Base-by-base conservation (phyloP, 2,797 vertebrate genomes). In the Myotis findleyi region DNA sequence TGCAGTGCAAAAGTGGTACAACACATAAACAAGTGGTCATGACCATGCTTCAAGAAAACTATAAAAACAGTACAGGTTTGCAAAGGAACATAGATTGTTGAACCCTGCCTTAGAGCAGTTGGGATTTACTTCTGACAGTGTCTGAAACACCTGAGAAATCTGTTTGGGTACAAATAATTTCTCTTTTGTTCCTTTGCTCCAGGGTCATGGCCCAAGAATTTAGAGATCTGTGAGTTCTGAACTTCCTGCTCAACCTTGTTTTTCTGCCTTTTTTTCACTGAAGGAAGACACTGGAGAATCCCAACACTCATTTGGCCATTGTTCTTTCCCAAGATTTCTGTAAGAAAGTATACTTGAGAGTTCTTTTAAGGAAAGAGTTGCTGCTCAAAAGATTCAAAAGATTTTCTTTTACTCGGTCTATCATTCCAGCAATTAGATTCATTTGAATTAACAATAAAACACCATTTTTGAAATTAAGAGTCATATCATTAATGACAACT, bases 311-410 rank as follows among this genome's bases (percentile, higher is more conserved):
- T 69, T 64, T 83, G 36, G 27, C 27, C 33, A 11, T 83, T 83
- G 77, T 36, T 64, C 30, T 82, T 86, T 51, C 21, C 21, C 25
- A 59, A 72, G 20, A 85, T 53, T 72, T 84, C 55, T 17, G 2
- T 62, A 83, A 79, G 8, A 75, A 85, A 64, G 49, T 55, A 18
- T 11, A 14, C n/a, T 57, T 79, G 36, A 86, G n/a, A 89, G 36
- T 79, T 92, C 23, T 71, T 89, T 85, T 90, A 82, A 36, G n/a
- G 62, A 93, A 88, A 79, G 21, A 0, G 13, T 89, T 20, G 55
- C 36, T 64, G 8, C 41, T 77, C 5, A n/a, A 80, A 89, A 84
- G 71, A 83, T 57, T 75, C 18, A n/a, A 80, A 87, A 84, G 71
- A 87, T 71, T 75, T 16, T 89, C 5, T 85, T 62, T 72, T 33